Evolutionary conservation across 1,140 invertebrate species (phyloP).

Genomic region (Drosophila erecta): DNA sequence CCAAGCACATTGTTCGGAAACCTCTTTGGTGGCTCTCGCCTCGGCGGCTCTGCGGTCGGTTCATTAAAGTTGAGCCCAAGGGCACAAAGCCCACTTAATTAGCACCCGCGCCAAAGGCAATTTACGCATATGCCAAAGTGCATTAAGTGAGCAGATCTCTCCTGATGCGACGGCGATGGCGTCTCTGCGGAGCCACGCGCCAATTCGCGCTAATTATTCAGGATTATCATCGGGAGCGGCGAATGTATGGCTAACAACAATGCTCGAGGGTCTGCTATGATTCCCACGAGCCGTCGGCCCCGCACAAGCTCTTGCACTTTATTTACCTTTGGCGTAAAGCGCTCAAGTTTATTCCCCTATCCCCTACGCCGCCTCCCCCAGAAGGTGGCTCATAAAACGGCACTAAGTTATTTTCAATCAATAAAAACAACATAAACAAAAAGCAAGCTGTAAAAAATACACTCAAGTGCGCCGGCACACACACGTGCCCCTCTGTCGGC

Average conservation of each 20-base stretch:
- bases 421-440: constrained; percentile 83
- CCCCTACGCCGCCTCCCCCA: no score
- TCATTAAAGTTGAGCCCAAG: constrained; percentile 34
- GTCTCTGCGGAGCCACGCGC: constrained; percentile 40
- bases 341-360: constrained; percentile 60
- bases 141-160: constrained; percentile 65
- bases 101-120: constrained; percentile 47
- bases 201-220: constrained; percentile 58
- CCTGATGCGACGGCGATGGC: constrained; percentile 4
- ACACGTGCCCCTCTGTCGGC: constrained; percentile 4
- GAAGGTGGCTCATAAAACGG: constrained; percentile 63
- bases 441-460: constrained; percentile 78
- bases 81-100: constrained; percentile 55
- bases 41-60: constrained; percentile 12
- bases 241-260: constrained; percentile 1
- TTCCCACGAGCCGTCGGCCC: constrained; percentile 12
- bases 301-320: constrained; percentile 46
- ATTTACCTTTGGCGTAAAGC: constrained; percentile 78
- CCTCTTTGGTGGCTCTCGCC: neutral
- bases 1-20: constrained; percentile 17
- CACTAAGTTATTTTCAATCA: constrained; percentile 83
- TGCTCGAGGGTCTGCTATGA: constrained; percentile 23
- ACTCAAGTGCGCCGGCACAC: constrained; percentile 52
- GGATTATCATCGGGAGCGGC: constrained; percentile 35
- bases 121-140: constrained; percentile 62